A percentile compares a stretch with the other conserved stretches of the same genome.
phyloP scores from a whole-genome alignment of 1,140 invertebrate species.

The Penaeus indicus region DNA sequence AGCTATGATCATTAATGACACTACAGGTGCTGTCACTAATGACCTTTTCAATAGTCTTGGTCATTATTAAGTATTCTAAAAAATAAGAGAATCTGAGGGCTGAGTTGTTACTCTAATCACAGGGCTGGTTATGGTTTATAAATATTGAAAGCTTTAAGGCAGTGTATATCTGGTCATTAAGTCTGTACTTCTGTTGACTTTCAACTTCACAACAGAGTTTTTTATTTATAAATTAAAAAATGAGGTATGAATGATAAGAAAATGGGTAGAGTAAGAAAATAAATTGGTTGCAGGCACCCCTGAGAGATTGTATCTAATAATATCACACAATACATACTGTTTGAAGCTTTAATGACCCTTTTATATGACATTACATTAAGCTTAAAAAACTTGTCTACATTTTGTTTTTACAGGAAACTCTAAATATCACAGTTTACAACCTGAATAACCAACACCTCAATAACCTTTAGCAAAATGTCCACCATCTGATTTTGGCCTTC shows the following conservation, averaged over 20 bases:
- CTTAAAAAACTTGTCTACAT: background rate
- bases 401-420: constrained; percentile 8
- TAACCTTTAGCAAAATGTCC: background rate
- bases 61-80: too few species aligned
- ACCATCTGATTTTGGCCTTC: too few species aligned
- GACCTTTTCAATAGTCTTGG: too few species aligned
- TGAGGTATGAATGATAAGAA: too few species aligned
- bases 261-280: too few species aligned
- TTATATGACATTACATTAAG: too few species aligned
- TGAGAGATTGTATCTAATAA: too few species aligned
- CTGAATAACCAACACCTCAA: constrained; percentile 46
- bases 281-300: too few species aligned
- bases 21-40: too few species aligned
- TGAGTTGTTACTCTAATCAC: constrained; percentile 20
- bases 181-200: background rate
- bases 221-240: constrained; percentile 16
- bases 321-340: too few species aligned
- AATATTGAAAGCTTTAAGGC: constrained; percentile 38
- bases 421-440: constrained; percentile 56
- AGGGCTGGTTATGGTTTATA: constrained; percentile 12
- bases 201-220: constrained; percentile 26
- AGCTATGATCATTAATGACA: too few species aligned
- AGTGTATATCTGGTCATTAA: constrained; percentile 25
- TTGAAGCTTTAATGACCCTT: too few species aligned
- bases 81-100: constrained; percentile 41